Base-by-base conservation (phyloP, 1,140 invertebrate species). In the Aleiodes sp. region DNA sequence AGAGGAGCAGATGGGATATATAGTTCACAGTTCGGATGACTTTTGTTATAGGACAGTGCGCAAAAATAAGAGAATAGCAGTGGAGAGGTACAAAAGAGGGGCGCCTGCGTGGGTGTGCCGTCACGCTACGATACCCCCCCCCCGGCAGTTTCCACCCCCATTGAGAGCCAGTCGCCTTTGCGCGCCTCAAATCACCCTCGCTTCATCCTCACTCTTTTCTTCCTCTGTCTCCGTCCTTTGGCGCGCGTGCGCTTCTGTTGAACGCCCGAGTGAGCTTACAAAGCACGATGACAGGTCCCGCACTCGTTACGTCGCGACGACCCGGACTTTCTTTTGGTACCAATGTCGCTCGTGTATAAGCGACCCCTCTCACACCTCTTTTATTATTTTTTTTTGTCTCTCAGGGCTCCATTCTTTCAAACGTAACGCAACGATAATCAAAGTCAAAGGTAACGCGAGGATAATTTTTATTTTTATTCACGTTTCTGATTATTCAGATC, bases 211-310 rank as follows among this genome's bases (percentile, higher is more conserved):
- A n/a, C 65, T 68, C 67, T 63, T 64, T 68, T 41, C 57, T 69
- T 39, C n/a, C n/a, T n/a, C n/a, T 59, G 21, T 9, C 35, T 71
- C 43, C 37, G 1, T 14, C 12, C 46, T 68, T 65, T 67, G 39
- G 46, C 60, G 65, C 37, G 46, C 28, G 37, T 56, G 31, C 68
- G 63, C 69, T 70, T 46, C 56, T 35, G 43, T 43, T 65, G 56
- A 66, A 60, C 59, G 66, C 64, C 56, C 69, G 9, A 52, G 29
- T 61, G 28, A 46, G 19, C 28, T 67, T 56, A 61, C 56, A 77
- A 77, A 71, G 74, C 66, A 65, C 68, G 78, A 79, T 75, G 78
- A 79, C 77, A 80, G 74, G 74, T 75, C 71, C 70, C 73, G 78
- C 79, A 78, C 75, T 80, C 75, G 70, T 64, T 65, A 41, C 63